Evolutionary conservation across 2,113 vertebrate species (phyloP).

Genomic region (Nycticryphes semicollaris): DNA sequence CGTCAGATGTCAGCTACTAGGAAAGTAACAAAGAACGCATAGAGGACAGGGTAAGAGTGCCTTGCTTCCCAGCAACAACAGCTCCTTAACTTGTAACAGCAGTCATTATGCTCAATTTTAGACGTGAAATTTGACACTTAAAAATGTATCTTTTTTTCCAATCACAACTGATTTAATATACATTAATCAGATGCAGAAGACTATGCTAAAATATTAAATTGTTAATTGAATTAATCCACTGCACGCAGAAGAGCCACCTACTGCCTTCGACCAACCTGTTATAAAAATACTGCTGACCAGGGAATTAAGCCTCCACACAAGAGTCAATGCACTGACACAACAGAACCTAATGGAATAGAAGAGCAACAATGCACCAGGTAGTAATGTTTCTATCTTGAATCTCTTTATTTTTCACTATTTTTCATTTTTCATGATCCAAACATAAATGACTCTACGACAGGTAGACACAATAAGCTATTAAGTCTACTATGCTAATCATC

Average conservation of each 20-base stretch:
- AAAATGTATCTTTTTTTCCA: not conserved
- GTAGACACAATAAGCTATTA: not conserved
- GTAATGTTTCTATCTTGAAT: not conserved
- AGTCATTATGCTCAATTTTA: not conserved
- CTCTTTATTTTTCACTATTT: not conserved
- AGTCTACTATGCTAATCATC: not conserved
- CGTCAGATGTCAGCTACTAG: not conserved
- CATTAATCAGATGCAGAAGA: not conserved
- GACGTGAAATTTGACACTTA: not conserved
- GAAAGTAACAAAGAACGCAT: not conserved
- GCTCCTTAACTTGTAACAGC: not conserved
- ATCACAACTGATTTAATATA: not conserved
- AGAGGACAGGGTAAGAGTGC: not conserved
- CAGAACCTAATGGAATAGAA: not conserved
- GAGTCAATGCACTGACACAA: not conserved
- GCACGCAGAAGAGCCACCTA: not conserved
- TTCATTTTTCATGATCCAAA: not conserved
- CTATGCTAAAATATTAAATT: not conserved
- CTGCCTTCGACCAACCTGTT: not conserved
- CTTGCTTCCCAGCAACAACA: not conserved
- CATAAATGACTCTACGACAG: not conserved
- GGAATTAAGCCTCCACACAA: not conserved
- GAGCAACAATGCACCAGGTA: not conserved
- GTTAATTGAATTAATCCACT: not conserved
- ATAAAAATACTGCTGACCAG: not conserved